Base-by-base conservation (phyloP, 2,888 invertebrate genomes). In the Dorcus parallelipipedus region DNA sequence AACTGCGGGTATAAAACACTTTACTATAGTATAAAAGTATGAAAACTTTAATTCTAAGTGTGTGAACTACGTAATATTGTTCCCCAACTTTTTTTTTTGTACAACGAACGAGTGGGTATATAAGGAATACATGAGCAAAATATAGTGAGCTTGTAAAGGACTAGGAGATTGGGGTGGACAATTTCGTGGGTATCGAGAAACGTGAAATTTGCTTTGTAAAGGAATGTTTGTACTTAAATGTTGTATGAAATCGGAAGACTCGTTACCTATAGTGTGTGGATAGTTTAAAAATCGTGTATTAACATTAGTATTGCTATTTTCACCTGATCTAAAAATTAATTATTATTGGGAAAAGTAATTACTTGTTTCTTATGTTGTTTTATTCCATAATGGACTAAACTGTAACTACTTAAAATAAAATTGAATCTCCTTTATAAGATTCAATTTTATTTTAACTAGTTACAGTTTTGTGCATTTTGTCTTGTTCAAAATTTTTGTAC, bases 41-140 rank as follows among this genome's bases (percentile, higher is more conserved):
- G 23, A 45, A 45, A 20, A 10, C 9, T 45, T 10, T 45, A 45
- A 45, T 10, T 45, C 45, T 45, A 45, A 20, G 14, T 43, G 17
- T 45, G 23, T 23, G 23, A 9, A 45, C 59, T 59, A 59, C 59
- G 59, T 52, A 59, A 59, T 59, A 59, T 59, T 59, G 59, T 56
- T 59, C 59, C 59, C 59, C 52, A 42, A 33, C 26, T 33, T 33
- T 33, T 3, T 26, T 26, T 33, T 33, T 33, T 33, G 26, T 33
- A 33, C 26, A 33, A 33, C 26, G 26, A 33, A 33, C 26, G 26
- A 33, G 7, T 33, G 6, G 6, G 26, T 33, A 33, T 20, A 20
- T 33, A 50, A 38, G 14, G 23, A 56, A 52, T 41, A 49, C 42
- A 52, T 59, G 59, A 59, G 59, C 59, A 59, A 59, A 52, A 41